Evolutionary conservation across 2,888 invertebrate genomes (phyloP).

Genomic region (Andrena praecox): DNA sequence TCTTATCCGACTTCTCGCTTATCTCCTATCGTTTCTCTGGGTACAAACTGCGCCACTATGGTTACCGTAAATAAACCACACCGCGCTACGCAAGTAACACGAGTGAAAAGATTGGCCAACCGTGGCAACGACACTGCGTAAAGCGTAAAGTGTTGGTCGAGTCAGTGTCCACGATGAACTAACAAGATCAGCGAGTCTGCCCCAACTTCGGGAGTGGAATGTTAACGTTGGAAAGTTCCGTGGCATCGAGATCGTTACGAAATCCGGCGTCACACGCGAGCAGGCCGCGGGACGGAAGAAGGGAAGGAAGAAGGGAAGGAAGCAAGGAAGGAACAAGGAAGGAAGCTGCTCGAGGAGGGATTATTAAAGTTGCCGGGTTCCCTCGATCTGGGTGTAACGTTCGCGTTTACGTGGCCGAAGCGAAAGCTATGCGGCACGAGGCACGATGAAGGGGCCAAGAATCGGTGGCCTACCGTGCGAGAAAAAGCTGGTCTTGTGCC

Average conservation of each 20-base stretch:
- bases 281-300: constrained; percentile 31
- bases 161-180: not conserved
- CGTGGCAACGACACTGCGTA: too few species aligned
- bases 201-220: constrained; percentile 3
- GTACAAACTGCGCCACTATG: constrained; percentile 10
- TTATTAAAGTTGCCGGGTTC: constrained; percentile 73
- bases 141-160: constrained; percentile 9
- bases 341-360: constrained; percentile 60
- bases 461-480: constrained; percentile 78
- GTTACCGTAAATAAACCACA: constrained; percentile 1
- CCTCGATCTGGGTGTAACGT: constrained; percentile 72
- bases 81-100: too few species aligned
- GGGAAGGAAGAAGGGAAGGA: constrained; percentile 40
- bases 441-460: constrained; percentile 81
- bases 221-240: constrained; percentile 11
- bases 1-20: constrained; percentile 24
- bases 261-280: constrained; percentile 53
- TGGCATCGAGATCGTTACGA: constrained; percentile 51
- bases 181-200: not conserved
- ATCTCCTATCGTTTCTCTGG: constrained; percentile 10
- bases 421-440: constrained; percentile 81
- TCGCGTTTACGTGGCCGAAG: constrained; percentile 76
- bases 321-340: constrained; percentile 58
- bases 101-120: not conserved
- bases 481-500: constrained; percentile 75